Evolutionary conservation across 92 coral and sea anemone genomes (phyloP), one percentile per base, ranked within the genome.

Genomic region (Ricordea florida): DNA sequence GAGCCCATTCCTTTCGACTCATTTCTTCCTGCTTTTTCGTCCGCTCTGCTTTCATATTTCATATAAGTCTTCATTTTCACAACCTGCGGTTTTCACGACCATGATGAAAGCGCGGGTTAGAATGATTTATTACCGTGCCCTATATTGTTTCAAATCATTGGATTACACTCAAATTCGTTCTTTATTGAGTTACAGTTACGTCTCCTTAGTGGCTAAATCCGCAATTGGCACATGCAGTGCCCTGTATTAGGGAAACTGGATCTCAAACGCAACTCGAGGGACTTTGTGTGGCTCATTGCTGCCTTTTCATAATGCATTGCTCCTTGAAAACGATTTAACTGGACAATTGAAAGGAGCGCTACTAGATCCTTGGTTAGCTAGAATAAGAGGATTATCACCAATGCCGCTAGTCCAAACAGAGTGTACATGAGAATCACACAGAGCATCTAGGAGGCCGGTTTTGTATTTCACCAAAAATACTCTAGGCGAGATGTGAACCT

Each of bases 101-200:
- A 70, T 29, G 77, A 16, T 70, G 65, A 70, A 55, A 70, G 65
- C 45, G 22, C 26, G 26, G 57, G 76, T 52, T 69, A 69, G 56
- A 52, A 24, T 82, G 88, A 82, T 82, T 82, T 74, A 82, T 82
- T 62, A 50, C 66, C 57, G 34, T 57, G 61, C 48, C 66, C 70
- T 57, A 13, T 51, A 34, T 36, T 69, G 77, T 55, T 46, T 50
- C 75, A 49, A 48, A 66, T 74, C 82, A 66, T 83, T 9, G 79
- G 78, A 74, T 75, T 67, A 66, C 62, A 17, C 20, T 21, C 47
- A 52, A 57, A 40, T 46, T 65, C 48, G 57, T 18, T 66, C 23
- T 52, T 26, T 56, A 70, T 40, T 26, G 31, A 18, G 63, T 69
- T 27, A 20, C 27, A 52, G 38, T 70, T 70, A 53, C 60, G 25